Conservation (phyloP, 2,113 vertebrate species). For the Sylvietta virens region DNA sequence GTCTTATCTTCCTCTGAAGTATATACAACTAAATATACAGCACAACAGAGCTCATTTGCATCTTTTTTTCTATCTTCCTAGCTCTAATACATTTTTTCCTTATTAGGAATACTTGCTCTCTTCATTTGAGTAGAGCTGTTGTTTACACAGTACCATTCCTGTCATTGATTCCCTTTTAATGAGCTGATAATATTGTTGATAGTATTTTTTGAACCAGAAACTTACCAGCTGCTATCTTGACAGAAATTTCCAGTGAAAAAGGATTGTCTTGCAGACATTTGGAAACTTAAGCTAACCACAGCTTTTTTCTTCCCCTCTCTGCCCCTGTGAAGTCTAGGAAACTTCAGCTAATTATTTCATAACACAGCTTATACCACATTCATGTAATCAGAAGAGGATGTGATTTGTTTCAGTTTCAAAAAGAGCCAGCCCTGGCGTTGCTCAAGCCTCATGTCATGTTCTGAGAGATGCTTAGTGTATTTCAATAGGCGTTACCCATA, state of each 20-base stretch:
- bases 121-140: neutral
- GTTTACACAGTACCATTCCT: neutral
- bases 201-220: neutral
- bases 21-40: neutral
- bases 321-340: neutral
- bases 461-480: neutral
- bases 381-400: fast-evolving
- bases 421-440: fast-evolving
- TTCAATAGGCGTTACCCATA: neutral
- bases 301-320: neutral
- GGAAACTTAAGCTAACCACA: neutral
- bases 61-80: neutral
- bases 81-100: neutral
- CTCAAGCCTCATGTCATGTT: neutral
- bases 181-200: neutral
- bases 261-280: neutral
- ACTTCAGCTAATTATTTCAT: neutral
- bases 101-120: neutral
- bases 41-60: neutral
- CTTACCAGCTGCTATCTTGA: neutral
- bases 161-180: neutral
- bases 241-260: neutral
- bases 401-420: neutral
- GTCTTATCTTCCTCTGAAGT: neutral
- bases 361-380: neutral